Evolutionary conservation across 2,113 vertebrate species (phyloP).

Genomic region (Lontra canadensis): DNA sequence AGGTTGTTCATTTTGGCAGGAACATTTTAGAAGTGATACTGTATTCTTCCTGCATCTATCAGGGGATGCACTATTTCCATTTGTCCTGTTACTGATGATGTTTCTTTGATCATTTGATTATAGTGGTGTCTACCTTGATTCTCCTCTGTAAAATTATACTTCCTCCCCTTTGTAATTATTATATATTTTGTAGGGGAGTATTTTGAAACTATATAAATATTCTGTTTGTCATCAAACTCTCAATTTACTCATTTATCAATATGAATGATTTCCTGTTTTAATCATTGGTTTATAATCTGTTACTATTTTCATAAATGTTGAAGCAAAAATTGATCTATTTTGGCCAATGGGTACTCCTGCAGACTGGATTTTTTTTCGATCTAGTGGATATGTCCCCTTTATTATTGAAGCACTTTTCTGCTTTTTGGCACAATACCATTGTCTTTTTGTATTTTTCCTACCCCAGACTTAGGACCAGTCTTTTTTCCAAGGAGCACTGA

Average conservation of each 20-base stretch:
- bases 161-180: neutral
- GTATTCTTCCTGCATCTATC: neutral
- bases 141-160: neutral
- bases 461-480: neutral
- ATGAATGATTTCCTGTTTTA: neutral
- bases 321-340: neutral
- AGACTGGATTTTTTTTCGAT: neutral
- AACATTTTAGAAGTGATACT: neutral
- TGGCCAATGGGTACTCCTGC: neutral
- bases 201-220: neutral
- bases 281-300: neutral
- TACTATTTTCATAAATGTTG: neutral
- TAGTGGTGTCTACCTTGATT: neutral
- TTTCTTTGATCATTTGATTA: neutral
- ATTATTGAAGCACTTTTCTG: neutral
- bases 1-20: neutral
- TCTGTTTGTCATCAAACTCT: neutral
- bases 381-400: neutral
- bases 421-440: neutral
- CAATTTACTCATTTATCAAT: neutral
- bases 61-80: neutral
- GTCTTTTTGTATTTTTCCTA: neutral
- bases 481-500: neutral
- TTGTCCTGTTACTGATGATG: neutral
- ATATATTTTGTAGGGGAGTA: neutral